Conservation (phyloP, 1,140 invertebrate species). For the Drosophila lacertosa region DNA sequence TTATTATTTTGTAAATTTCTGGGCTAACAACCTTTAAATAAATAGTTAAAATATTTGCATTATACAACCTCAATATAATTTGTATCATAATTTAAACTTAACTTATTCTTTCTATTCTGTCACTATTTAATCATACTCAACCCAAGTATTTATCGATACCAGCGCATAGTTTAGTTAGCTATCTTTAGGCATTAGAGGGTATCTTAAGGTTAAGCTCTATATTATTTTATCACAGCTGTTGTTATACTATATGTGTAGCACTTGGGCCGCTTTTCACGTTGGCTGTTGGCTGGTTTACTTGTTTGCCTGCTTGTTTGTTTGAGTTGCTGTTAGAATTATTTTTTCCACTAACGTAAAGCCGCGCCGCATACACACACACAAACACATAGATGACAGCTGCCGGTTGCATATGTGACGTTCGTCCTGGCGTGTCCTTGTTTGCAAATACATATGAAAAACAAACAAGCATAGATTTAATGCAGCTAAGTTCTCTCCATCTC, state of each 20-base stretch:
- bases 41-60: no score
- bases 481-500: constrained; percentile 32
- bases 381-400: constrained; percentile 17
- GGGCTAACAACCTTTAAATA: no score
- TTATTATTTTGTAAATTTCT: no score
- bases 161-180: neutral
- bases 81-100: no score
- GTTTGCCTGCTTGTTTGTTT: constrained; percentile 73
- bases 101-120: no score
- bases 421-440: constrained; percentile 64
- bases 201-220: neutral
- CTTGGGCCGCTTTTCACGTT: constrained; percentile 78
- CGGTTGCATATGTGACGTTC: constrained; percentile 51
- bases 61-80: no score
- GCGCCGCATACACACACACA: constrained; percentile 53
- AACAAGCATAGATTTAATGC: constrained; percentile 81
- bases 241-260: constrained; percentile 32
- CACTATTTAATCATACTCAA: no score
- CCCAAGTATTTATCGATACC: no score
- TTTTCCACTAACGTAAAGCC: constrained; percentile 78
- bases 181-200: neutral
- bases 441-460: constrained; percentile 78
- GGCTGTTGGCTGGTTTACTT: constrained; percentile 70
- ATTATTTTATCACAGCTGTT: constrained; percentile 27
- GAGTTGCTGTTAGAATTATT: constrained; percentile 82